A percentile compares a stretch with the other conserved stretches of the same genome.
These are phyloP conservation scores for Himalopsyche japonica DNA, from an alignment of 2,888 invertebrate species.

Conservation along the genomic window DNA sequence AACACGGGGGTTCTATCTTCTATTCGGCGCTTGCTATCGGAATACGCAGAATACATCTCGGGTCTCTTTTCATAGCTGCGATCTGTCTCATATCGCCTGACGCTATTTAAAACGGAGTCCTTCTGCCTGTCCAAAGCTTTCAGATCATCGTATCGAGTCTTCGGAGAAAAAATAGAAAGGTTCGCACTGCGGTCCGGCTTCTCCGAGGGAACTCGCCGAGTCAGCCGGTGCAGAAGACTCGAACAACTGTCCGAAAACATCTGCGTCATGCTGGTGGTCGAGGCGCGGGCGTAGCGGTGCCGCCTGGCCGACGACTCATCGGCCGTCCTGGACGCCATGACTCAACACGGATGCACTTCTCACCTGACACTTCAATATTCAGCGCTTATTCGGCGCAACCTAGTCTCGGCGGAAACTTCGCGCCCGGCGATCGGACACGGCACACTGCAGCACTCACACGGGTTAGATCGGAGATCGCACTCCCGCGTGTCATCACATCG, in stretches of 20 bases:
- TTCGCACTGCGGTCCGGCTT: constrained; percentile 55
- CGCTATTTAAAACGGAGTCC: constrained; percentile 50
- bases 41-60: constrained; percentile 51
- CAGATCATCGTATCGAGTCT: constrained; percentile 53
- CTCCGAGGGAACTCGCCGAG: constrained; percentile 77
- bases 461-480: constrained; percentile 26
- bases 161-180: constrained; percentile 45
- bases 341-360: constrained; percentile 40
- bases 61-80: constrained; percentile 42
- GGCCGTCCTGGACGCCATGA: constrained; percentile 49
- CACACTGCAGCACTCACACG: constrained; percentile 45
- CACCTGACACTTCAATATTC: neutral
- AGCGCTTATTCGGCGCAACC: constrained; percentile 33
- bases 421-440: constrained; percentile 48
- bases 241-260: constrained; percentile 85
- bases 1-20: constrained; percentile 25
- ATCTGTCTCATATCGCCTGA: constrained; percentile 55
- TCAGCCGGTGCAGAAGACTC: constrained; percentile 79
- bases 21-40: constrained; percentile 43
- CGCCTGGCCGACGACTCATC: constrained; percentile 61
- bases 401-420: neutral
- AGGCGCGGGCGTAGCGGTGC: constrained; percentile 75
- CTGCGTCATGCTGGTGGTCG: constrained; percentile 83
- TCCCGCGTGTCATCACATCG: constrained; percentile 5
- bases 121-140: constrained; percentile 50